A percentile compares a stretch with the other conserved stretches of the same genome.
phyloP scores from a whole-genome alignment of 2,797 vertebrate species.

The Anableps anableps region DNA sequence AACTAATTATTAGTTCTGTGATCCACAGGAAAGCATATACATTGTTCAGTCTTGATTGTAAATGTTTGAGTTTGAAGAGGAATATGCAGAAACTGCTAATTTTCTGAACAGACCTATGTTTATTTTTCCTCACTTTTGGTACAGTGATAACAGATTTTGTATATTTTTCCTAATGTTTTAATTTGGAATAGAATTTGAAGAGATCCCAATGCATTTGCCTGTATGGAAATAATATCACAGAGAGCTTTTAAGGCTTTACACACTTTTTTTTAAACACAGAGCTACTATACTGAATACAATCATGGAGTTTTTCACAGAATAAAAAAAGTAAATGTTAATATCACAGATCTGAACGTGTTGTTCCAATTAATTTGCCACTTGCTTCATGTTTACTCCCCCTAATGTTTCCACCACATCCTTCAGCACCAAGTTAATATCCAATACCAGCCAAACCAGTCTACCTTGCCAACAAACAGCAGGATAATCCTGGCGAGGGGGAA shows the following conservation, averaged over 20 bases:
- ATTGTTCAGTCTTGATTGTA: background rate
- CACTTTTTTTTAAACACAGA: background rate
- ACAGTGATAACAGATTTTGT: background rate
- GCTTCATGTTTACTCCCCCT: background rate
- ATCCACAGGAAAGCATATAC: background rate
- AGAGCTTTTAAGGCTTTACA: background rate
- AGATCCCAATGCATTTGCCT: background rate
- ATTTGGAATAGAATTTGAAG: background rate
- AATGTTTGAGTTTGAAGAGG: background rate
- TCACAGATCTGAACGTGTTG: background rate
- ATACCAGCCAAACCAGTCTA: conserved; percentile 12
- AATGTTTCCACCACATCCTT: background rate
- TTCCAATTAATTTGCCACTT: background rate
- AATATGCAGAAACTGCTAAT: background rate
- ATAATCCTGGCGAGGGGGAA: conserved; percentile 43
- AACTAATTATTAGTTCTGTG: background rate
- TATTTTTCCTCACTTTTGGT: background rate
- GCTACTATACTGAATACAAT: background rate
- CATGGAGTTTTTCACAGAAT: background rate
- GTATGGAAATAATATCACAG: background rate
- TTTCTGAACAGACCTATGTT: background rate
- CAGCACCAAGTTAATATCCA: background rate
- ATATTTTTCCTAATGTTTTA: background rate
- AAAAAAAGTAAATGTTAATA: background rate
- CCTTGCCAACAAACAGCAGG: background rate